Percentiles rank a stretch among this genome's conserved stretches.
Conservation (phyloP, 2,797 vertebrate genomes). For the Gallinago nigripennis region DNA sequence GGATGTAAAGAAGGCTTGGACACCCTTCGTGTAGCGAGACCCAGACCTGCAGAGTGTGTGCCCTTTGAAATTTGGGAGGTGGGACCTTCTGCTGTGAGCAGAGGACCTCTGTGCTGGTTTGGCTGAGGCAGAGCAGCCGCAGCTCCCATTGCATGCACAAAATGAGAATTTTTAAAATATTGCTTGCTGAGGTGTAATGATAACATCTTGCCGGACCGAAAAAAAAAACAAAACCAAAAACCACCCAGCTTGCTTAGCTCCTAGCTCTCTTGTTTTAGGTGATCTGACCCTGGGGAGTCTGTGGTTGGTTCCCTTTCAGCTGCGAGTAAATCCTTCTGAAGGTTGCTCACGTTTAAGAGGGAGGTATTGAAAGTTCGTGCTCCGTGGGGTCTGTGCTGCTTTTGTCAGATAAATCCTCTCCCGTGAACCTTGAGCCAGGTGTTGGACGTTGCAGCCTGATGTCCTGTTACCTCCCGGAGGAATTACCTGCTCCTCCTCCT, state of each 20-base stretch:
- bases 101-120: not conserved
- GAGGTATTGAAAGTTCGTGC: accelerated
- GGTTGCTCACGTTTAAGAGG: no score
- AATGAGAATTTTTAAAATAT: not conserved
- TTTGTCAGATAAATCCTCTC: not conserved
- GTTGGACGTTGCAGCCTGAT: not conserved
- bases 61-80: not conserved
- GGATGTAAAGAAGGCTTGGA: not conserved
- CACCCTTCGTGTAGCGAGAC: not conserved
- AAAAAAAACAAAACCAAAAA: not conserved
- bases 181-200: not conserved
- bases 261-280: not conserved
- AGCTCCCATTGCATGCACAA: accelerated
- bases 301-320: not conserved
- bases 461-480: not conserved
- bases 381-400: not conserved
- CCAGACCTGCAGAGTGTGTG: not conserved
- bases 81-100: not conserved
- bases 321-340: not conserved
- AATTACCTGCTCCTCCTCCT: not conserved
- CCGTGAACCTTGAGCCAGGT: not conserved
- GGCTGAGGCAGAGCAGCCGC: not conserved
- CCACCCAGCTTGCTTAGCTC: not conserved
- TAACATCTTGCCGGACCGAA: not conserved
- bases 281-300: not conserved